phyloP scores from a whole-genome alignment of 2,797 vertebrate genomes.

The Octomys mimax region DNA sequence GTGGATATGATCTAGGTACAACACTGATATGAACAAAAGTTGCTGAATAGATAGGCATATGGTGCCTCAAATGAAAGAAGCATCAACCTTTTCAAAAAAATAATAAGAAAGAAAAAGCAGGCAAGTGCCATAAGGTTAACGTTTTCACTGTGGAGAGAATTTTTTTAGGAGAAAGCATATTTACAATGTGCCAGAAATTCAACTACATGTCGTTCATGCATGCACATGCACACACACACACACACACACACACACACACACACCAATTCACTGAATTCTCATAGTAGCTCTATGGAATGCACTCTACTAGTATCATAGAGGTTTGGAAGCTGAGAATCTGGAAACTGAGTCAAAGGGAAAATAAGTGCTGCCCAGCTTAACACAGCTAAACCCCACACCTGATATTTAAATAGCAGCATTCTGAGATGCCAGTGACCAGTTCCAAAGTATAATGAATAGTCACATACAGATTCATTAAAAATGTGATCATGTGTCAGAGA shows the following conservation, averaged over 20 bases:
- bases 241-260: background rate
- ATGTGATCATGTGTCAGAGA: background rate
- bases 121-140: background rate
- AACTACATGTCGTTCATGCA: background rate
- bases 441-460: background rate
- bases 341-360: slow-evolving; percentile 42
- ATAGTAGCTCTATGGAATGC: background rate
- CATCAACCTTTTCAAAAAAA: background rate
- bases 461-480: background rate
- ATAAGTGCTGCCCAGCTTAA: background rate
- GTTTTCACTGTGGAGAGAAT: background rate
- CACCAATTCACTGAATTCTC: background rate
- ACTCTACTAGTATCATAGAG: background rate
- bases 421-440: background rate
- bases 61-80: background rate
- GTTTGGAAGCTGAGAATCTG: background rate
- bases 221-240: no score
- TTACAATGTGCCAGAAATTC: background rate
- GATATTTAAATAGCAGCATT: background rate
- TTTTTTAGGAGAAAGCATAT: background rate
- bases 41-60: background rate
- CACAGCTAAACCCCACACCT: background rate
- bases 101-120: background rate
- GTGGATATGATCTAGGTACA: background rate
- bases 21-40: background rate